Conservation (phyloP, 1,140 invertebrate genomes). For the Ostrea edulis region DNA sequence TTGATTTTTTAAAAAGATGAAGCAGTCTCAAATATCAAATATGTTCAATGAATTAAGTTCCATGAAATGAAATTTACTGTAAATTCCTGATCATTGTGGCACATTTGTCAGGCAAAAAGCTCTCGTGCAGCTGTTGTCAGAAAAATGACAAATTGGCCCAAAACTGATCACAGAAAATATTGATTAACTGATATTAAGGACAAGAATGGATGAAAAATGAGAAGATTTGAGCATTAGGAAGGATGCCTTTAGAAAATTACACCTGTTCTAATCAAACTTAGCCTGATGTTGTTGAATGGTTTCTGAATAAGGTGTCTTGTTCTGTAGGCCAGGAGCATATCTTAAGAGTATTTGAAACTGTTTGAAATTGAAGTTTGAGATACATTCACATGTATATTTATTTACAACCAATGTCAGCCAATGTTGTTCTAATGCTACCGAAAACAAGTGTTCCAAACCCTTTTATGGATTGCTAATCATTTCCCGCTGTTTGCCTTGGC, state of each 20-base stretch:
- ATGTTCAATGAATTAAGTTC: too few species aligned
- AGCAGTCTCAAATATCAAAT: too few species aligned
- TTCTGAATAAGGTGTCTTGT: not conserved
- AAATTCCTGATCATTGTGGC: too few species aligned
- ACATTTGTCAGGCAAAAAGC: not conserved
- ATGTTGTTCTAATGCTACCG: constrained; percentile 6
- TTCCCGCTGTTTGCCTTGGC: not conserved
- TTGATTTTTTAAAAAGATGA: too few species aligned
- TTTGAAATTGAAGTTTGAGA: not conserved
- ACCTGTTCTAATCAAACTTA: not conserved
- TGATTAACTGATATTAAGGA: not conserved
- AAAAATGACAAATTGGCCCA: not conserved
- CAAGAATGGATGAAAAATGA: constrained; percentile 15
- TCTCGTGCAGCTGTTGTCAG: not conserved
- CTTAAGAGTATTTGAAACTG: not conserved
- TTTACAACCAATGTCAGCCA: not conserved
- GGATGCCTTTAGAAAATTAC: not conserved
- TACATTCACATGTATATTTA: not conserved
- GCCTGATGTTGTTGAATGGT: not conserved
- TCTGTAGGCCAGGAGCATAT: too few species aligned
- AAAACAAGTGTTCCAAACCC: constrained; percentile 30
- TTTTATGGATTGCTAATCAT: constrained; percentile 32
- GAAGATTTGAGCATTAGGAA: not conserved
- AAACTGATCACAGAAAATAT: not conserved
- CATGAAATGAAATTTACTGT: too few species aligned